Percentiles rank a stretch among this genome's conserved stretches.
Conservation (phyloP, 2,888 invertebrate genomes). For the Peribatodes rhomboidaria region DNA sequence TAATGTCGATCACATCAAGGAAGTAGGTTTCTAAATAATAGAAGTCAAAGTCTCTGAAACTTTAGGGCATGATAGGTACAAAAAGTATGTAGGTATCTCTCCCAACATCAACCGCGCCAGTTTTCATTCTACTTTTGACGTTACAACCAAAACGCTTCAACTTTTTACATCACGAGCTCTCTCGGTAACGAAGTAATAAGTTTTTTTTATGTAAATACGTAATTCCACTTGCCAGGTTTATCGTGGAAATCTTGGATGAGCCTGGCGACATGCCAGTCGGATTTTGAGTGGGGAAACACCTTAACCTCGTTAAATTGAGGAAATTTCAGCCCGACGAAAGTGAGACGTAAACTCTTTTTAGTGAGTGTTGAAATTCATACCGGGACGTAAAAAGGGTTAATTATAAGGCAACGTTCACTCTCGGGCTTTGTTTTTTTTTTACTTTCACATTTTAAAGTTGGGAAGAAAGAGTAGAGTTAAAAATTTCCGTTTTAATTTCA, state of each 20-base stretch:
- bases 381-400: slow-evolving; percentile 23
- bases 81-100: slow-evolving; percentile 8
- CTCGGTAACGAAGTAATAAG: slow-evolving; percentile 53
- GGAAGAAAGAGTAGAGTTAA: not conserved
- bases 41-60: not conserved
- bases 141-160: slow-evolving; percentile 42
- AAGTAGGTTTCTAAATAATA: no score
- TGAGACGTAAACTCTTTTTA: slow-evolving; percentile 34
- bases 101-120: slow-evolving; percentile 20
- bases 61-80: not conserved
- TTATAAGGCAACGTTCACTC: slow-evolving; percentile 8
- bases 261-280: slow-evolving; percentile 63
- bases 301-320: slow-evolving; percentile 56
- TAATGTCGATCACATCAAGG: no score
- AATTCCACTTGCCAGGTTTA: slow-evolving; percentile 58
- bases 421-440: slow-evolving; percentile 9
- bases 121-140: slow-evolving; percentile 44
- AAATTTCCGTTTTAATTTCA: no score
- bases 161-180: slow-evolving; percentile 47
- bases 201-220: slow-evolving; percentile 59
- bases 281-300: slow-evolving; percentile 61
- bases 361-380: slow-evolving; percentile 33
- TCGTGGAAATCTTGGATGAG: slow-evolving; percentile 60
- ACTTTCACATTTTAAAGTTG: not conserved
- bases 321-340: slow-evolving; percentile 43